Evolutionary conservation across 1,140 invertebrate genomes (phyloP), one percentile per base, ranked within the genome.

Genomic region (Conus ventricosus): DNA sequence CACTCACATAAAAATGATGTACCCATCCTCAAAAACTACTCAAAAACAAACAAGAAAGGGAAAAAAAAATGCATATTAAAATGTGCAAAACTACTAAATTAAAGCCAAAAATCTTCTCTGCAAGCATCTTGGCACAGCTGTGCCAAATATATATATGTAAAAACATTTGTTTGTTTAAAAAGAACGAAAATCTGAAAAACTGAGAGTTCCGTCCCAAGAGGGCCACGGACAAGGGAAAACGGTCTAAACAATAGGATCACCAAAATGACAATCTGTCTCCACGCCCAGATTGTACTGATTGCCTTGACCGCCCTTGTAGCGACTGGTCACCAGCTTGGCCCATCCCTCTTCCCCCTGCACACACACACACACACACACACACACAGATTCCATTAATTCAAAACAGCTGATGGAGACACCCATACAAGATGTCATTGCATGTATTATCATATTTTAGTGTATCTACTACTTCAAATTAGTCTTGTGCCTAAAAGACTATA

Each of bases 271-370:
- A 63, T 93, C 91, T 0, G 91, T 90, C 91, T 96, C 96, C 85
- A 96, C 95, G 63, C 91, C 95, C 89, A 96, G 93, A 90, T 96
- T 96, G 91, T 95, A 96, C 23, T 94, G 90, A 27, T 87, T 87
- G 17, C 85, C 85, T n/a, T 87, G 15, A 92, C 95, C 94, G 90
- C 93, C 91, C 78, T 93, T 92, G 91, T 95, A 96, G 92, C 94
- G 88, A 89, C 93, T 94, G 20, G 93, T 94, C 23, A 94, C 93
- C 87, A 92, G 91, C 53, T 89, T 85, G 25, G 92, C 91, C 92
- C 92, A 94, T 20, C 93, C 93, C 81, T 91, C 87, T 89, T 96
- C 95, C 87, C 95, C 96, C 96, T 96, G 88, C 85, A 93, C 92
- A 91, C 55, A 91, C 88, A 78, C 84, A 87, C 80, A 83, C 11